Evolutionary conservation across 2,888 invertebrate genomes (phyloP), one percentile per base, ranked within the genome.

Genomic region (Petrolisthes cinctipes): DNA sequence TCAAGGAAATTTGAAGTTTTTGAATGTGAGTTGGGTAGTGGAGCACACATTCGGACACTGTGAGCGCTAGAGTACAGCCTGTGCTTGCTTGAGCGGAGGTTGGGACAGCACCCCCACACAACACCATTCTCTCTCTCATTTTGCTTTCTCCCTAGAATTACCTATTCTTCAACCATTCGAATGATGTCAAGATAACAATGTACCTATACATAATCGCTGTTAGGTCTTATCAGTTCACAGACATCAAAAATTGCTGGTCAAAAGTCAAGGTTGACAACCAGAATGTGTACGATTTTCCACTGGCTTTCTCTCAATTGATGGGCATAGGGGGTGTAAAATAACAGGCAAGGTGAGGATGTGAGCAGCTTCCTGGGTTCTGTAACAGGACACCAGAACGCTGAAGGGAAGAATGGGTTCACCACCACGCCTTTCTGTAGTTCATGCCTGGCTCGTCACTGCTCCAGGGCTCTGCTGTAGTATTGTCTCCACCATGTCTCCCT

Each of bases 371-470:
- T 75, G 81, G 61, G 61, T 84, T 84, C 79, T 88, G 87, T 80
- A 88, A 88, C 84, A 88, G 84, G 84, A 88, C 84, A 88, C 87
- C 83, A 78, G 11, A 57, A 76, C 87, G 75, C 78, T 83, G 61
- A 57, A 66, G 78, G 81, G 84, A 83, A 71, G 78, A 83, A 84
- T 61, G 81, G 83, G 84, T 75, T 88, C 80, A 81, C 76, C 82
- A n/a, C 73, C 86, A 86, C 82, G 84, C 81, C 87, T 84, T 88
- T 81, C 87, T 83, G 71, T 76, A 51, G 76, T 37, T 82, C 68
- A 82, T 68, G 61, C 82, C 68, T 82, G 37, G 61, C 66, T 81
- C 51, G 37, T 51, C 68, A 82, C 56, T 79, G 20, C 78, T 56
- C 78, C 78, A 56, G 20, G 53, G 54, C 17, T 79, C n/a, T 79